Evolutionary conservation across 2,888 invertebrate genomes (phyloP).

Genomic region (Miltochrista miniata): DNA sequence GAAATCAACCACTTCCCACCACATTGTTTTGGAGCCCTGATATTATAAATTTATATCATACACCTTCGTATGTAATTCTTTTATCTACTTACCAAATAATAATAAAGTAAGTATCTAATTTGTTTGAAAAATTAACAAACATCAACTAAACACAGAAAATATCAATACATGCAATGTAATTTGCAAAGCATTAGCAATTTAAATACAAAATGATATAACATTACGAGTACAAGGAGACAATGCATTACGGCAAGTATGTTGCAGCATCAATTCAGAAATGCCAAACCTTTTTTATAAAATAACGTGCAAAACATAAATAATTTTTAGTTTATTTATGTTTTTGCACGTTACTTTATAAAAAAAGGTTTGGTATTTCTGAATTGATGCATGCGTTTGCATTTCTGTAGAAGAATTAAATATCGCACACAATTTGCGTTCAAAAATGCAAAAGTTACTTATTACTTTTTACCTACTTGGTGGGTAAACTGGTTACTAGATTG

Average conservation of each 20-base stretch:
- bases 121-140: conserved; percentile 2
- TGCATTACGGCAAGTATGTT: conserved; percentile 17
- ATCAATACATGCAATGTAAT: conserved; percentile 17
- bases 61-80: no score
- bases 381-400: no score
- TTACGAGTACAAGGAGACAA: conserved; percentile 35
- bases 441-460: conserved; percentile 8
- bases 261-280: conserved; percentile 17
- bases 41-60: no score
- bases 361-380: no score
- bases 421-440: conserved; percentile 3
- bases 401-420: neutral
- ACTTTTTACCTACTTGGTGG: neutral
- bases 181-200: conserved; percentile 41
- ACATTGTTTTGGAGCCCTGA: no score
- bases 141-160: conserved; percentile 2
- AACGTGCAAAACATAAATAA: no score
- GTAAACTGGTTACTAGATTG: conserved; percentile 3
- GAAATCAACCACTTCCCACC: no score
- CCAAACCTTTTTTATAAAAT: neutral
- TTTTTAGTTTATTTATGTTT: no score
- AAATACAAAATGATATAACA: conserved; percentile 39
- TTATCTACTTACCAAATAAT: no score
- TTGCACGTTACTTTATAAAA: no score
- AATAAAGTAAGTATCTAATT: no score